Conservation (phyloP, 2,113 vertebrate species). For the Apus apus region DNA sequence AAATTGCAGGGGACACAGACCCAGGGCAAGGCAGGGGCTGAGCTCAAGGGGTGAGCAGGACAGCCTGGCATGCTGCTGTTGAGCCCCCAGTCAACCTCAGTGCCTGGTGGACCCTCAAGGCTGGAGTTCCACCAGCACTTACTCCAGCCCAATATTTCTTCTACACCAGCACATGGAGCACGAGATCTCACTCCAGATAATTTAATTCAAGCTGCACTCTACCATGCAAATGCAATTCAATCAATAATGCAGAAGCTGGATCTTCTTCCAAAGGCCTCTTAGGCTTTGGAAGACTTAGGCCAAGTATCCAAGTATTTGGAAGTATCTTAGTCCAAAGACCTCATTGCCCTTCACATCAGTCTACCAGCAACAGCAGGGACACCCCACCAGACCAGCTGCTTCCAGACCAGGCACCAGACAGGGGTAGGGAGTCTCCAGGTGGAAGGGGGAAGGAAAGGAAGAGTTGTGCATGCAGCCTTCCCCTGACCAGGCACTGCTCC, state of each 20-base stretch:
- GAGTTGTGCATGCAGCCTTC: neutral
- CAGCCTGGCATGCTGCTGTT: neutral
- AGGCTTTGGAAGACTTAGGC: too few relatives aligned
- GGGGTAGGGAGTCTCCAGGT: neutral
- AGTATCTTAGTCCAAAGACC: neutral
- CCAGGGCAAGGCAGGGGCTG: neutral
- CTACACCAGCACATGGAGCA: neutral
- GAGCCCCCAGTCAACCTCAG: neutral
- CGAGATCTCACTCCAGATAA: neutral
- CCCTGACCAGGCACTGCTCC: rapidly evolving
- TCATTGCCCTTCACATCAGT: neutral
- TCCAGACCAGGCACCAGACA: neutral
- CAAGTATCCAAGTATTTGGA: too few relatives aligned
- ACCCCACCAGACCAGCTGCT: neutral
- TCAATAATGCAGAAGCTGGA: neutral
- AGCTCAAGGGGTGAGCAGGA: neutral
- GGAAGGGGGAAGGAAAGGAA: neutral
- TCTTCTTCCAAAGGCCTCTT: neutral
- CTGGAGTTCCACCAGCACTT: neutral
- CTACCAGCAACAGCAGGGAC: neutral
- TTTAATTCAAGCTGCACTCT: neutral
- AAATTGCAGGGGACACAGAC: neutral
- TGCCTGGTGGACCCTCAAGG: neutral
- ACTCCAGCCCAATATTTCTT: neutral
- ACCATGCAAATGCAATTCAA: neutral